Percentiles rank a stretch among this genome's conserved stretches.
Evolutionary conservation across 2,888 invertebrate species (phyloP).

Genomic region (Himalopsyche kuldschensis): DNA sequence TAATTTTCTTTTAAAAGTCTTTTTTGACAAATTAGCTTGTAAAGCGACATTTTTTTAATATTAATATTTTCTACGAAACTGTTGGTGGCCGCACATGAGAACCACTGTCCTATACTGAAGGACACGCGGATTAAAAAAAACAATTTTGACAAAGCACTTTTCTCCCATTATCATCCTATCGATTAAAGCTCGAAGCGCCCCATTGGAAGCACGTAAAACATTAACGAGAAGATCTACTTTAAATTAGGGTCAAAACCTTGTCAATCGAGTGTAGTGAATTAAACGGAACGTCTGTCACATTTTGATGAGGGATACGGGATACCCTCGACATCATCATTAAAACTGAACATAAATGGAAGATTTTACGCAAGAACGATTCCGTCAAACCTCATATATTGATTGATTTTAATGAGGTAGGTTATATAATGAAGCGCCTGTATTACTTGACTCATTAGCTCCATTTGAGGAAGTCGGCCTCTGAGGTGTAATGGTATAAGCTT

Average conservation of each 20-base stretch:
- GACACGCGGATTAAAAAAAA: no score
- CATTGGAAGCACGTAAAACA: neutral
- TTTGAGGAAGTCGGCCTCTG: neutral
- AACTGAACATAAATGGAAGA: neutral
- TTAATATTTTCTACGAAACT: no score
- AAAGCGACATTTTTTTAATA: no score
- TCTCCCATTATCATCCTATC: no score
- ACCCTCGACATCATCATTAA: neutral
- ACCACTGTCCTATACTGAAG: no score
- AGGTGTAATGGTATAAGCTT: no score
- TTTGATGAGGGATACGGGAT: neutral
- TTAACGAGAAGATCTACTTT: neutral
- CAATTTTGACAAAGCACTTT: no score
- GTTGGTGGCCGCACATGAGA: no score
- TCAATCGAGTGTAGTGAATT: constrained; percentile 1
- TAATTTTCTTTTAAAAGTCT: no score
- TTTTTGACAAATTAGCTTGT: no score
- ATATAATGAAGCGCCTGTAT: neutral
- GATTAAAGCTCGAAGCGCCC: neutral
- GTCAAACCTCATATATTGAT: neutral
- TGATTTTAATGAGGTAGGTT: neutral
- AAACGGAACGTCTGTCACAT: neutral
- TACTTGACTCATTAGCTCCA: neutral
- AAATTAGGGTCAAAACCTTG: neutral
- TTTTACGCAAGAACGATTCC: neutral